Evolutionary conservation across 2,888 invertebrate genomes (phyloP), one percentile per base, ranked within the genome.

Genomic region (Apotomis turbidana): DNA sequence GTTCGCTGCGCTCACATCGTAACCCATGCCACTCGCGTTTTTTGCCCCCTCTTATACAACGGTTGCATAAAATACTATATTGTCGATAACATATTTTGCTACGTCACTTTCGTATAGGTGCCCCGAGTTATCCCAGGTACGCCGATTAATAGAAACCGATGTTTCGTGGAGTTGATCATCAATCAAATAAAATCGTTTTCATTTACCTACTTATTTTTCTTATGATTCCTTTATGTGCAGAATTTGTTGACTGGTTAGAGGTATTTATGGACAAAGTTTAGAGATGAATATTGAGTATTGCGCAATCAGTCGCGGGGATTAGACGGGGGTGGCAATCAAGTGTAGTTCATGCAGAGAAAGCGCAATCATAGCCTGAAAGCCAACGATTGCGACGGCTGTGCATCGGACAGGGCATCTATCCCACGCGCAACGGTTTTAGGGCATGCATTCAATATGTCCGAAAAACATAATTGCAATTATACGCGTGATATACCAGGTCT

Each of bases 281-380:
- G 52, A 72, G 52, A 52, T 52, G 59, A 67, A 68, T 76, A 69
- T 64, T 51, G 27, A 68, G 63, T 75, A 76, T 67, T 70, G 67
- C 62, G 79, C 78, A 79, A 71, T 67, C 77, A 75, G 74, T 71
- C 75, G 76, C 78, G 74, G 79, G 78, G 73, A 74, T 75, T 76
- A 76, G 71, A 67, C 60, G 13, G 75, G 75, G 54, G 49, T 76
- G 77, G 84, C 83, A 88, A 89, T 89, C 89, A 85, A 83, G 85
- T 83, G 81, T 67, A 70, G 80, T 81, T 82, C 81, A 83, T 79
- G 79, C 78, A 75, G 75, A 78, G 82, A 82, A 82, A 80, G 81
- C 82, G 86, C 87, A 89, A 88, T 90, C 87, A 85, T 78, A 74
- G 81, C 78, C 76, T 83, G 80, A 80, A 81, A 80, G 78, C 74